Evolutionary conservation across 2,113 vertebrate genomes (phyloP).

Genomic region (Takifugu flavidus): DNA sequence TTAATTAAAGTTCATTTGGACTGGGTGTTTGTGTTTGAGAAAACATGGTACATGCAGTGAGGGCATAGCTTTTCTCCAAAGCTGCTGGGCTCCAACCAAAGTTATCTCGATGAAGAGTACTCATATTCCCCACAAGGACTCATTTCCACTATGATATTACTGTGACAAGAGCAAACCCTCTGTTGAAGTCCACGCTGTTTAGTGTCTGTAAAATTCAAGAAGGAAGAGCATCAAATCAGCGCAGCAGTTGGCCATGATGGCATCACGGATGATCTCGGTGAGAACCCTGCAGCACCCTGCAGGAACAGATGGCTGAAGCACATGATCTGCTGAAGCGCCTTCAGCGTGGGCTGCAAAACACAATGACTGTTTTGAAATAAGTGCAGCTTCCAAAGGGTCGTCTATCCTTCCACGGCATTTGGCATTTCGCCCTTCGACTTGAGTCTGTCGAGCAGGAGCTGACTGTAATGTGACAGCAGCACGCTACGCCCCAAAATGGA

Average conservation of each 20-base stretch:
- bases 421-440: slow-evolving; percentile 13
- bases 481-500: slow-evolving; percentile 7
- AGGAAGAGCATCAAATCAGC: slow-evolving; percentile 15
- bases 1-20: too few relatives aligned
- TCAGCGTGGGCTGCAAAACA: slow-evolving; percentile 24
- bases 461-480: too few relatives aligned
- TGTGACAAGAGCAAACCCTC: too few relatives aligned
- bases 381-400: slow-evolving; percentile 14
- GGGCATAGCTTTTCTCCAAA: too few relatives aligned
- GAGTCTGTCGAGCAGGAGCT: slow-evolving; percentile 3
- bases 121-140: too few relatives aligned
- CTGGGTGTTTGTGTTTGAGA: too few relatives aligned
- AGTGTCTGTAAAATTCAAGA: too few relatives aligned
- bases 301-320: slow-evolving; percentile 52
- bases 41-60: too few relatives aligned
- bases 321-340: slow-evolving; percentile 47
- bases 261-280: slow-evolving; percentile 32
- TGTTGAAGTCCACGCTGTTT: too few relatives aligned
- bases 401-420: neutral
- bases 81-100: too few relatives aligned
- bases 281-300: slow-evolving; percentile 21
- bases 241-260: slow-evolving; percentile 29
- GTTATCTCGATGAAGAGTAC: too few relatives aligned
- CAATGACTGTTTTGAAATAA: slow-evolving; percentile 24
- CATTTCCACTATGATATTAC: too few relatives aligned